Conservation (phyloP, 2,888 invertebrate genomes). For the Diaperis boleti region DNA sequence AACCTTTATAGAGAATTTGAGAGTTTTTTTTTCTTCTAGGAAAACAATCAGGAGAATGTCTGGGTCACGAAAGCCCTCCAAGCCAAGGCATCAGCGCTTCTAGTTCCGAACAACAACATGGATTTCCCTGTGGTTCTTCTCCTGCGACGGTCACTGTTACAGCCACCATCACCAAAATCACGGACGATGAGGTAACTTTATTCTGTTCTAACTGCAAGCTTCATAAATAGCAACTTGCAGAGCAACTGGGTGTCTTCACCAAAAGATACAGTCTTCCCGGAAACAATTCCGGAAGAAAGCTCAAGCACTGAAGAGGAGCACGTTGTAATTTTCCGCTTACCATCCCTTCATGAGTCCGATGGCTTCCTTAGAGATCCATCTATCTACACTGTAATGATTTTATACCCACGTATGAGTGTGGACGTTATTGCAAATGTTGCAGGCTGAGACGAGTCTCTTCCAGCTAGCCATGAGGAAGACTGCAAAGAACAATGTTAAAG, state of each 20-base stretch:
- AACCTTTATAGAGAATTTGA: background rate
- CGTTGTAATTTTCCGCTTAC: slow-evolving; percentile 88
- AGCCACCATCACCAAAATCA: slow-evolving; percentile 63
- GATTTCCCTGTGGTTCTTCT: slow-evolving; percentile 61
- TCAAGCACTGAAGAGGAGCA: slow-evolving; percentile 94
- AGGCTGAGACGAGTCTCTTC: slow-evolving; percentile 85
- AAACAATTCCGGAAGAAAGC: slow-evolving; percentile 93
- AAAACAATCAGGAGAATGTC: slow-evolving; percentile 59
- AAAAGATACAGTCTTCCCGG: slow-evolving; percentile 89
- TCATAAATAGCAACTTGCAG: slow-evolving; percentile 61
- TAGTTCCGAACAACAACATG: slow-evolving; percentile 59
- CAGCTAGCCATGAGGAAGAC: slow-evolving; percentile 72
- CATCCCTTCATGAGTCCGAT: slow-evolving; percentile 78
- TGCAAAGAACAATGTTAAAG: slow-evolving; percentile 66
- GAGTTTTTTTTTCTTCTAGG: slow-evolving; percentile 46
- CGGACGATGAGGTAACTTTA: slow-evolving; percentile 71
- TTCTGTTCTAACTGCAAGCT: background rate
- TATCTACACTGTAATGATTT: slow-evolving; percentile 78
- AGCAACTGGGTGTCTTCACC: slow-evolving; percentile 86
- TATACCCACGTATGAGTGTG: background rate
- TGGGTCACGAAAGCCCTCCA: slow-evolving; percentile 71
- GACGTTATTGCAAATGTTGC: slow-evolving; percentile 31
- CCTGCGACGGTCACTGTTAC: slow-evolving; percentile 63
- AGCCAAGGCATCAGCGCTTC: slow-evolving; percentile 68
- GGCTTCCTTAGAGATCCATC: slow-evolving; percentile 82